Evolutionary conservation across 2,113 vertebrate species (phyloP).

Genomic region (Ia io): DNA sequence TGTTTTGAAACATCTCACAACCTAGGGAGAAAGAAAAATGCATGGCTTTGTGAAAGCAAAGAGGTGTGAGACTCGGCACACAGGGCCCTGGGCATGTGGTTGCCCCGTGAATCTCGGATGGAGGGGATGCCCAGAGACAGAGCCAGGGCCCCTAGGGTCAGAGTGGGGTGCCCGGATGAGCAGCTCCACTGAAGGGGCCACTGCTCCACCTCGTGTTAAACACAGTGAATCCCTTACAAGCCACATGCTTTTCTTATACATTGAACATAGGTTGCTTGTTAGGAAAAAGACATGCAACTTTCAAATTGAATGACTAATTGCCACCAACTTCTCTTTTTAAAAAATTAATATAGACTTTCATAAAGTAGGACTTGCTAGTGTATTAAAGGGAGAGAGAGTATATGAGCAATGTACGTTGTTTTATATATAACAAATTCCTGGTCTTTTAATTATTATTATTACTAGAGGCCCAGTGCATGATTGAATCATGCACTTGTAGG

Average conservation of each 20-base stretch:
- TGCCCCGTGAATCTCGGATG: rapidly evolving
- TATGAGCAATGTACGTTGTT: not conserved
- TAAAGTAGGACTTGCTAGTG: not conserved
- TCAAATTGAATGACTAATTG: not conserved
- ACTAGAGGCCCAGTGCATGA: no score
- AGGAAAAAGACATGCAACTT: not conserved
- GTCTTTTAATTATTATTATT: not conserved
- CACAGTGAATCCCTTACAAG: rapidly evolving
- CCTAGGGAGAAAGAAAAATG: not conserved
- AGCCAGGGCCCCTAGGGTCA: not conserved
- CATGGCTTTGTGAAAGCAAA: not conserved
- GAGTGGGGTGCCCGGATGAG: rapidly evolving
- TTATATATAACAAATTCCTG: not conserved
- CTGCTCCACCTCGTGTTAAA: not conserved
- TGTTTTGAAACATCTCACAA: not conserved
- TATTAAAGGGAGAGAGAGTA: not conserved
- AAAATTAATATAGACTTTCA: not conserved
- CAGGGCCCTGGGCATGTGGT: not conserved
- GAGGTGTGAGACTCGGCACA: not conserved
- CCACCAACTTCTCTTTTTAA: not conserved
- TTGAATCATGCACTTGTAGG: no score
- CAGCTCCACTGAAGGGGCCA: no score
- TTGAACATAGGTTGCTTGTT: rapidly evolving
- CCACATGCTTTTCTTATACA: rapidly evolving
- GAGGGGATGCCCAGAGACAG: not conserved